phyloP scores from a whole-genome alignment of 2,797 vertebrate genomes.

The Lutjanus argentimaculatus region DNA sequence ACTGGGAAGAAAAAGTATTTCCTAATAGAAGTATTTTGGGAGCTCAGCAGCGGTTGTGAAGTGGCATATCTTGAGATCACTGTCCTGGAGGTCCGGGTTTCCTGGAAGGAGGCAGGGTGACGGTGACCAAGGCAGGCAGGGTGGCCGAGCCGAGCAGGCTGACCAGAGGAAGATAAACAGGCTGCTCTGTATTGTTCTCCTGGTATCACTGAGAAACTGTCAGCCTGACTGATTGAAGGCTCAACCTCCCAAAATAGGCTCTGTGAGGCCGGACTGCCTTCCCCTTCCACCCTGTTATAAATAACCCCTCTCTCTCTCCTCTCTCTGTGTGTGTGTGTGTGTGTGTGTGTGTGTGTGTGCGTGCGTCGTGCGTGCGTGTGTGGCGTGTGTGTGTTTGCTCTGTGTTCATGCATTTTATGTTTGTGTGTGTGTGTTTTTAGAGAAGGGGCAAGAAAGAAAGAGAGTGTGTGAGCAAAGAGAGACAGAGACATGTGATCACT shows the following conservation, averaged over 20 bases:
- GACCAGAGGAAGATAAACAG: slow-evolving; percentile 78
- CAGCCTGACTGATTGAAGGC: slow-evolving; percentile 80
- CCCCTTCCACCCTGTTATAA: slow-evolving; percentile 79
- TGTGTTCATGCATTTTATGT: slow-evolving; percentile 37
- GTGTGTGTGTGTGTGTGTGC: slow-evolving; percentile 38
- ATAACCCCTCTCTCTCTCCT: slow-evolving; percentile 59
- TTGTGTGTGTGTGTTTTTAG: slow-evolving; percentile 32
- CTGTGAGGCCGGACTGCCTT: slow-evolving; percentile 66
- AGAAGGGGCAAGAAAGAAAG: slow-evolving; percentile 37
- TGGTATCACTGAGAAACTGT: slow-evolving; percentile 79
- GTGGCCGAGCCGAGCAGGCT: slow-evolving; percentile 55
- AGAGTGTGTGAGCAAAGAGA: slow-evolving; percentile 46
- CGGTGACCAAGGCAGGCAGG: slow-evolving; percentile 59
- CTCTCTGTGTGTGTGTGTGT: slow-evolving; percentile 31
- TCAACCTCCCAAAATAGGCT: slow-evolving; percentile 81
- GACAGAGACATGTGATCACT: slow-evolving; percentile 57
- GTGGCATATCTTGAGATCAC: slow-evolving; percentile 33
- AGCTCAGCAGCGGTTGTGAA: background rate
- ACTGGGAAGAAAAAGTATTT: slow-evolving; percentile 12
- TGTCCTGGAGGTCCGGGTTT: slow-evolving; percentile 59
- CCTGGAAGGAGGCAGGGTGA: slow-evolving; percentile 65
- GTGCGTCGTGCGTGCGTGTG: slow-evolving; percentile 30
- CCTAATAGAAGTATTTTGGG: background rate
- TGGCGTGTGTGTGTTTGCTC: slow-evolving; percentile 31
- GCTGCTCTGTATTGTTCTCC: slow-evolving; percentile 82